Evolutionary conservation across 1,140 invertebrate species (phyloP), one percentile per base, ranked within the genome.

Genomic region (Brachionus koreanus): DNA sequence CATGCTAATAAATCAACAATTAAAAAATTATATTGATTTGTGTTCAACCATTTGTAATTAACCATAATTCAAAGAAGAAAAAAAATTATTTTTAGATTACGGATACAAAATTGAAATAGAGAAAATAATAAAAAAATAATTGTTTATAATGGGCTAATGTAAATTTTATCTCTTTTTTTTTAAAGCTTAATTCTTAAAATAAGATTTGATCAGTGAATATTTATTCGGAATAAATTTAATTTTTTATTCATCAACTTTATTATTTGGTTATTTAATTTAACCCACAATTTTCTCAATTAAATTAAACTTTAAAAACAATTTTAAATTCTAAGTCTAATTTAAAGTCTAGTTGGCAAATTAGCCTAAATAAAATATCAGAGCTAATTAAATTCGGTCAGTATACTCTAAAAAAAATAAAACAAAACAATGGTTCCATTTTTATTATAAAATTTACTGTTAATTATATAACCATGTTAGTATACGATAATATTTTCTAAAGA

Each of bases 1-100:
- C 65, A 69, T 69, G 65, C 33, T 69, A 69, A 69, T 69, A 69
- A 69, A 69, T 69, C 65, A 69, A 69, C 65, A 69, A 69, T 69
- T 69, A 42, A 69, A 57, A 57, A 19, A 39, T 39, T 69, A 19
- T 37, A 42, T 69, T 69, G 65, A 65, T 65, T 69, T 69, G 65
- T 69, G 65, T 39, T 69, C 33, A 69, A 69, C 65, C 65, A 69
- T 69, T 69, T 69, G 65, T 69, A 69, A 69, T 69, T 69, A 69
- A 39, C 65, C 65, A 69, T 69, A 69, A 69, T 69, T 69, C 65
- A 69, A 23, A 42, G 49, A 57, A 10, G 12, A 42, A 42, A 13
- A 57, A 57, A 19, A 57, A 19, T 19, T 7, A 57, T 19, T 57
- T 57, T 57, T 57, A 9, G 49, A 57, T 19, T 19, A 57, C 49